Evolutionary conservation across 2,797 vertebrate genomes (phyloP).

Genomic region (Acridotheres tristis): DNA sequence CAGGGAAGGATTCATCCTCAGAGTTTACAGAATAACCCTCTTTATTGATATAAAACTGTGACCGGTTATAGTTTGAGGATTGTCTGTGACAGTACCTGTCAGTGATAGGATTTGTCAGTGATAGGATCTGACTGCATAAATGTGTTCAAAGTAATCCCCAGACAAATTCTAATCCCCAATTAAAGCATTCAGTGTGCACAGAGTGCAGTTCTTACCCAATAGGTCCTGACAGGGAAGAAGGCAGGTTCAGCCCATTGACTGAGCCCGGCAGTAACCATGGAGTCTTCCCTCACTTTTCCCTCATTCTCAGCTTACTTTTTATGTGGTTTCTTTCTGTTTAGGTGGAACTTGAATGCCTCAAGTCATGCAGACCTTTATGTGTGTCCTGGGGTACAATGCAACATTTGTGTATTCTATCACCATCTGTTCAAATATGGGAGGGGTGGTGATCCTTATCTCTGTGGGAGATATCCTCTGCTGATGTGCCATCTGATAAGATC

Average conservation of each 20-base stretch:
- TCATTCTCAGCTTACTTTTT: not conserved
- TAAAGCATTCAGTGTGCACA: not conserved
- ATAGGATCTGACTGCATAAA: not conserved
- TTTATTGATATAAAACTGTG: not conserved
- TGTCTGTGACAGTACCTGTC: not conserved
- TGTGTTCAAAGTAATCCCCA: no score
- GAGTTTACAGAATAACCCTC: not conserved
- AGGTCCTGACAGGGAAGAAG: not conserved
- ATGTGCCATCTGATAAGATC: no score
- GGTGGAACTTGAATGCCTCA: not conserved
- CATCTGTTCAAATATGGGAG: no score
- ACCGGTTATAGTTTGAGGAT: not conserved
- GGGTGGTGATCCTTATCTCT: no score
- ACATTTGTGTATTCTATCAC: no score
- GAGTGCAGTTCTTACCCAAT: not conserved
- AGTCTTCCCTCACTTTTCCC: not conserved
- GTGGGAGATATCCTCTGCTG: no score
- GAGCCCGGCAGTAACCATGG: not conserved
- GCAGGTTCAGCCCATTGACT: not conserved
- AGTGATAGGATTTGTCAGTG: not conserved
- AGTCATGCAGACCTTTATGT: not conserved
- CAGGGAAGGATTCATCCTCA: not conserved
- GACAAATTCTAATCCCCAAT: not conserved
- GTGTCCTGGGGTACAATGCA: no score
- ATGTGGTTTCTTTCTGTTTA: not conserved